A percentile compares a stretch with the other conserved stretches of the same genome.
phyloP scores from a whole-genome alignment of 2,113 vertebrate species.

The Chaetorhynchus papuensis region DNA sequence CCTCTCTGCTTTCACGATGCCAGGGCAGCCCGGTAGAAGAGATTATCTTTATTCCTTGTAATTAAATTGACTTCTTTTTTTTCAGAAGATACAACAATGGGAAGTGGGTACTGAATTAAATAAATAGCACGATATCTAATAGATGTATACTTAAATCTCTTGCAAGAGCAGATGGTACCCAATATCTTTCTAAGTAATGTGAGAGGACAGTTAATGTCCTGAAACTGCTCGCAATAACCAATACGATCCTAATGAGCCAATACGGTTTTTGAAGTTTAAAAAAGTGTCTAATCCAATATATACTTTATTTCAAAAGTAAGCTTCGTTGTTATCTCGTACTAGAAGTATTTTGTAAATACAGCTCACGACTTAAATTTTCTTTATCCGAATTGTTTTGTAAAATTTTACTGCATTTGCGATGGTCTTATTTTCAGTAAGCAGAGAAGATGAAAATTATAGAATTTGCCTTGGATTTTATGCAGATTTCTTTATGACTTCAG shows the following conservation, averaged over 20 bases:
- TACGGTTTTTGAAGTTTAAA: slow-evolving; percentile 58
- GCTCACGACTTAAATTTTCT: not conserved
- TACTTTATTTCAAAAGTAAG: not conserved
- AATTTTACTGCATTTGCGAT: not conserved
- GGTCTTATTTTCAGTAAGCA: not conserved
- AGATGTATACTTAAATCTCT: slow-evolving; percentile 76
- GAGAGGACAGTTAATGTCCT: slow-evolving; percentile 85
- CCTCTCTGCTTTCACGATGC: slow-evolving; percentile 62
- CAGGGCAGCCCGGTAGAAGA: slow-evolving; percentile 70
- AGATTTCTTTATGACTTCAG: not conserved
- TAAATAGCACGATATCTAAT: slow-evolving; percentile 84
- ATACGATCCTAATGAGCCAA: slow-evolving; percentile 64
- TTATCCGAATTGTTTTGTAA: not conserved
- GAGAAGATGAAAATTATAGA: not conserved
- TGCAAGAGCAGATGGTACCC: slow-evolving; percentile 83
- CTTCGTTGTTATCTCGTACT: not conserved
- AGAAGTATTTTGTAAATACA: not conserved
- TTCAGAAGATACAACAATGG: slow-evolving; percentile 72
- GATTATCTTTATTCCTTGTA: slow-evolving; percentile 83
- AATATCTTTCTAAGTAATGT: slow-evolving; percentile 82
- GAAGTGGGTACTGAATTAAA: slow-evolving; percentile 80
- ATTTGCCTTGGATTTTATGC: not conserved
- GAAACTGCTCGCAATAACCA: slow-evolving; percentile 72
- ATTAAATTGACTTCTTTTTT: slow-evolving; percentile 82
- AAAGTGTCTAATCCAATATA: slow-evolving; percentile 8